These are phyloP conservation scores for Schizopygopsis pylzovi DNA, from an alignment of 2,797 vertebrate species.

Conservation along the genomic window DNA sequence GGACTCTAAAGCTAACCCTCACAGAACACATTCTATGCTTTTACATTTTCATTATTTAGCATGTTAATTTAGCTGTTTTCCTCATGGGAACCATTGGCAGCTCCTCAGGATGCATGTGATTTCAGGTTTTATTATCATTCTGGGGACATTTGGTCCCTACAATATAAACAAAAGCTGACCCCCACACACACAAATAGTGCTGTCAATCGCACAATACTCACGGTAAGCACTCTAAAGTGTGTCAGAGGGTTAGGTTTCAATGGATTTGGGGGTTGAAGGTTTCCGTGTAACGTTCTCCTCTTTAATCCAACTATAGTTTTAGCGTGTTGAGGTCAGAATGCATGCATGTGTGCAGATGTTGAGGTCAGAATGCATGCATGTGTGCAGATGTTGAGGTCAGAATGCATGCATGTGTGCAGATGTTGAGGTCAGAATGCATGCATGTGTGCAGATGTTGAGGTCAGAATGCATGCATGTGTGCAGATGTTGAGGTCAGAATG, in stretches of 20 bases:
- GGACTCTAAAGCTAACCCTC: background rate
- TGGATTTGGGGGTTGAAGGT: conserved; percentile 73
- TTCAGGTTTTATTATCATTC: conserved; percentile 33
- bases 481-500: conserved; percentile 62
- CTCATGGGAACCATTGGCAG: background rate
- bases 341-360: conserved; percentile 45
- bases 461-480: too few relatives aligned
- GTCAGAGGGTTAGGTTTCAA: conserved; percentile 64
- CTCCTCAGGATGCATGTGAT: background rate
- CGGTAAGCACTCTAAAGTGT: conserved; percentile 36
- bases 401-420: too few relatives aligned
- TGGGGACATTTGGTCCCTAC: conserved; percentile 18
- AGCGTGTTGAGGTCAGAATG: conserved; percentile 65
- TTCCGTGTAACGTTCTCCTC: conserved; percentile 52
- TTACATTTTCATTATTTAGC: conserved; percentile 29
- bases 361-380: conserved; percentile 54
- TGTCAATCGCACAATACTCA: conserved; percentile 16
- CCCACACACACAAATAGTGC: background rate
- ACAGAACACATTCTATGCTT: background rate
- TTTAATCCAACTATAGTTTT: conserved; percentile 50
- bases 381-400: conserved; percentile 34
- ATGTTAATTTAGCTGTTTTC: conserved; percentile 19
- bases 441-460: conserved; percentile 50
- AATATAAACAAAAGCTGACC: conserved; percentile 25
- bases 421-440: conserved; percentile 62